Conservation (phyloP, 2,113 vertebrate species). For the Colinus virginianus region DNA sequence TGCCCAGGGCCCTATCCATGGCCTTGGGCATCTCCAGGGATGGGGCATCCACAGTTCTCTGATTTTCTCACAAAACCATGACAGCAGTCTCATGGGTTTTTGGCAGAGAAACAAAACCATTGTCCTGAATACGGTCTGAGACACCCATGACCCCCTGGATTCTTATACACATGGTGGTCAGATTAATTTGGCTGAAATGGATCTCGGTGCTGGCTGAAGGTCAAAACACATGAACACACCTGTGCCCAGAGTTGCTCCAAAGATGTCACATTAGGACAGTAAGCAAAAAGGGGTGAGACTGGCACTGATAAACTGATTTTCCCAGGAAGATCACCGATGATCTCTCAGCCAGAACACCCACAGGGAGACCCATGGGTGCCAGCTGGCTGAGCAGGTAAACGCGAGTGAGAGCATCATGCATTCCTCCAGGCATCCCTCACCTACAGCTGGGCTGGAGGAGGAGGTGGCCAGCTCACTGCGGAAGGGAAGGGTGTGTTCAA, state of each 20-base stretch:
- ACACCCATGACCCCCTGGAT: background rate
- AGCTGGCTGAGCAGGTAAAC: background rate
- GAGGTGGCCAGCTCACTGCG: background rate
- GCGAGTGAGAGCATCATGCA: background rate
- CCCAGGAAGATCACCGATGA: background rate
- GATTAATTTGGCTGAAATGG: background rate
- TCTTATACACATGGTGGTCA: background rate
- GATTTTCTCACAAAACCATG: too few relatives aligned
- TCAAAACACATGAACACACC: background rate
- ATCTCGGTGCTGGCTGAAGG: accelerated
- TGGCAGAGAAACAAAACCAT: background rate
- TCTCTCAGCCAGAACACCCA: background rate
- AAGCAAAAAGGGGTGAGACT: background rate
- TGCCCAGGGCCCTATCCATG: background rate
- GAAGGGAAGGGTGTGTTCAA: slow-evolving; percentile 18
- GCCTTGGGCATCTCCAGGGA: background rate
- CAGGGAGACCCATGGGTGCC: background rate
- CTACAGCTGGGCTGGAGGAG: slow-evolving; percentile 43
- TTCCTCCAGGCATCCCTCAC: slow-evolving; percentile 55
- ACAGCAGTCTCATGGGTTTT: background rate
- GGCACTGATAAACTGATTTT: background rate
- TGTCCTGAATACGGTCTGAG: background rate
- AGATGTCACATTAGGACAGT: accelerated
- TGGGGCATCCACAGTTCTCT: background rate
- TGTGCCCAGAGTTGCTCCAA: background rate